Evolutionary conservation across 2,113 vertebrate genomes (phyloP).

Genomic region (Hiodon alosoides): DNA sequence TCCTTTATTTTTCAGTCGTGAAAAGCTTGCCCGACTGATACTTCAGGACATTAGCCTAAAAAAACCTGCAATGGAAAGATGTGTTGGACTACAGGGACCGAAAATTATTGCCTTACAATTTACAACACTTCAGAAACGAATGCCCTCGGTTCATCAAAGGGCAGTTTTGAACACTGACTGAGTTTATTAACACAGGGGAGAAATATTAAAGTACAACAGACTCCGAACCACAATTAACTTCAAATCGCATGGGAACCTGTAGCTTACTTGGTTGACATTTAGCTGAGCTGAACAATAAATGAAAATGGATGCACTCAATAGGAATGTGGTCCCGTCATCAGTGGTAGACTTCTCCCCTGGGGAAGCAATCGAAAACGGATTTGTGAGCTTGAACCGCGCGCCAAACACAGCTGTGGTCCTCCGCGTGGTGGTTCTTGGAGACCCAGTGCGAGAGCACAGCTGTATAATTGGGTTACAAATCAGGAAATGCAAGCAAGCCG

Average conservation of each 20-base stretch:
- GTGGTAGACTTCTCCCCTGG: background rate
- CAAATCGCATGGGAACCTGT: background rate
- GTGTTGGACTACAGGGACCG: background rate
- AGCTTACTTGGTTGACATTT: background rate
- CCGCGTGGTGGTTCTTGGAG: background rate
- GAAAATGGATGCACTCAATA: background rate
- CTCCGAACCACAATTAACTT: background rate
- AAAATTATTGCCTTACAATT: background rate
- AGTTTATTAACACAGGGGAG: slow-evolving; percentile 7
- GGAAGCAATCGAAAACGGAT: background rate
- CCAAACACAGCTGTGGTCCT: background rate
- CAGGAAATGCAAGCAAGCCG: background rate
- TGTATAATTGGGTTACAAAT: background rate
- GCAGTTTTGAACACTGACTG: background rate
- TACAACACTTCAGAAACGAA: background rate
- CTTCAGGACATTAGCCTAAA: background rate
- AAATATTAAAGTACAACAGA: background rate
- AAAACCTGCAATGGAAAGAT: background rate
- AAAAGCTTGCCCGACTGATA: background rate
- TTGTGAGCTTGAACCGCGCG: background rate
- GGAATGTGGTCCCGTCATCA: background rate
- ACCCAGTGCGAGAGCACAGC: background rate
- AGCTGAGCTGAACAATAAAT: background rate
- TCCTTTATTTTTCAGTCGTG: slow-evolving; percentile 3
- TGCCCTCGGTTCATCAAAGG: slow-evolving; percentile 5